Conservation (phyloP, 2,113 vertebrate genomes). For the Alectura lathami region DNA sequence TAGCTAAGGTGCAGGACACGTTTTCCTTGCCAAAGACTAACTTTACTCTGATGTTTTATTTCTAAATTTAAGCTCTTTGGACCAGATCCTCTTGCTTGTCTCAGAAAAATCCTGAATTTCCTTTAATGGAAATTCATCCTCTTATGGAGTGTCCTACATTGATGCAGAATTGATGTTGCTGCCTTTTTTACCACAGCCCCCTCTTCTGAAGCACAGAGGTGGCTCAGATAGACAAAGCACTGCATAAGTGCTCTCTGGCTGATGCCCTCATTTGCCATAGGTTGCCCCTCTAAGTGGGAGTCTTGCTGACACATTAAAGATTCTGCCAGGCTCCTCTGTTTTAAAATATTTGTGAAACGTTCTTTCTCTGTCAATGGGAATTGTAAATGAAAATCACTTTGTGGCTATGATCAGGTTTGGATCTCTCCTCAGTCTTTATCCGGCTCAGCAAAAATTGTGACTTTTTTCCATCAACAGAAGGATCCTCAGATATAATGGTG, state of each 20-base stretch:
- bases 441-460: background rate
- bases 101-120: background rate
- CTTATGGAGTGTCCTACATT: background rate
- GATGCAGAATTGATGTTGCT: background rate
- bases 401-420: background rate
- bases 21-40: background rate
- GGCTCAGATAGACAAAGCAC: background rate
- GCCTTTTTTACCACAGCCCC: background rate
- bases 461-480: background rate
- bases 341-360: background rate
- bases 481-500: background rate
- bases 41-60: background rate
- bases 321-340: background rate
- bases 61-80: background rate
- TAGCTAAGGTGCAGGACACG: background rate
- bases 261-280: background rate
- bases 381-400: background rate
- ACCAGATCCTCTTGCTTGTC: background rate
- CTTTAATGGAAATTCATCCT: background rate
- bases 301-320: background rate
- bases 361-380: background rate
- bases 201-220: background rate
- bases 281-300: background rate
- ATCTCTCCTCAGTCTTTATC: background rate
- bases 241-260: background rate